A percentile compares a stretch with the other conserved stretches of the same genome.
Conservation (phyloP, 1,140 invertebrate species). For the Euborellia annulipes region DNA sequence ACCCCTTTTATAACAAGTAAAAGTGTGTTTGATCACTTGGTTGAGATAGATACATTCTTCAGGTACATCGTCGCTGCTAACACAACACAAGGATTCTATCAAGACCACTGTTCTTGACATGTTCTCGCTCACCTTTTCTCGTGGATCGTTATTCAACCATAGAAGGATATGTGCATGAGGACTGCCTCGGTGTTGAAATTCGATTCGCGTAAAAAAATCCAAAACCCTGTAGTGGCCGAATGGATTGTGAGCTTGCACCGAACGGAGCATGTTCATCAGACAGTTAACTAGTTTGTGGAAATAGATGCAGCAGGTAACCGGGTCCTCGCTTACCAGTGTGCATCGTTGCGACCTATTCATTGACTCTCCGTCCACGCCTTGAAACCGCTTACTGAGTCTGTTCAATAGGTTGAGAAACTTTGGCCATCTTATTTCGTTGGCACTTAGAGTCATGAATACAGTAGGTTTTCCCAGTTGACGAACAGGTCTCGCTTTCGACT, state of each 20-base stretch:
- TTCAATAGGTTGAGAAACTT: not conserved
- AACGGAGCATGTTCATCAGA: too few relatives aligned
- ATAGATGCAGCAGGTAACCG: too few relatives aligned
- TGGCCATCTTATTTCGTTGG: slow-evolving; percentile 14
- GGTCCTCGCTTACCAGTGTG: too few relatives aligned
- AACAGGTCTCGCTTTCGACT: slow-evolving; percentile 26
- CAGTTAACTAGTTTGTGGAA: too few relatives aligned
- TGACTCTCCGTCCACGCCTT: too few relatives aligned
- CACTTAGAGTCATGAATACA: slow-evolving; percentile 18
- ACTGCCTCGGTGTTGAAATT: slow-evolving; percentile 30
- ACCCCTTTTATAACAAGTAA: slow-evolving; percentile 22
- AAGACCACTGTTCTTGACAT: slow-evolving; percentile 19
- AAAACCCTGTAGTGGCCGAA: slow-evolving; percentile 18
- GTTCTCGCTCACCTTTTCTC: slow-evolving; percentile 18
- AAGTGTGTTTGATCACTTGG: slow-evolving; percentile 25
- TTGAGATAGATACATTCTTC: slow-evolving; percentile 20
- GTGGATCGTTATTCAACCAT: slow-evolving; percentile 22
- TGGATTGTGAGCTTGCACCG: slow-evolving; percentile 9
- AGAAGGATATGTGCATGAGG: slow-evolving; percentile 22
- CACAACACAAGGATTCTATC: slow-evolving; percentile 19
- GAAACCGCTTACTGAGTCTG: not conserved
- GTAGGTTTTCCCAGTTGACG: slow-evolving; percentile 21
- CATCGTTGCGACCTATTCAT: too few relatives aligned
- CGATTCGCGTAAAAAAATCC: slow-evolving; percentile 24
- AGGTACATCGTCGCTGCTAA: too few relatives aligned